These are phyloP conservation scores for Tholera decimalis DNA, from an alignment of 2,888 invertebrate genomes.

Conservation along the genomic window DNA sequence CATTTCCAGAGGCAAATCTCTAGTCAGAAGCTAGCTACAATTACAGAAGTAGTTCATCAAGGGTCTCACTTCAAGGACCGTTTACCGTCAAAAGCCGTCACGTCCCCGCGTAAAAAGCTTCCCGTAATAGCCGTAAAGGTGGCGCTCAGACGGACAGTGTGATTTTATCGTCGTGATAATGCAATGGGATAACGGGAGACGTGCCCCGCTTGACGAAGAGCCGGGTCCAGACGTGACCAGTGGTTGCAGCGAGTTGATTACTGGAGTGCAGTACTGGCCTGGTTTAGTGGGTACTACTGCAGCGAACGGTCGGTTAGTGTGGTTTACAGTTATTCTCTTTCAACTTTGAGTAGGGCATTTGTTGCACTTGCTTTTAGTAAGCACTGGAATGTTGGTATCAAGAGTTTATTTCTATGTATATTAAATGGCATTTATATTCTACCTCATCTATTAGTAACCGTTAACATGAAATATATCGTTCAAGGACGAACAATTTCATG, in stretches of 20 bases:
- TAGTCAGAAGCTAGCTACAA: neutral
- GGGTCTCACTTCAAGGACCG: conserved; percentile 15
- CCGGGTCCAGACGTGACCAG: conserved; percentile 52
- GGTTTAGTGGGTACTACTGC: conserved; percentile 26
- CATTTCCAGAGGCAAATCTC: neutral
- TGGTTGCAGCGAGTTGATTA: conserved; percentile 23
- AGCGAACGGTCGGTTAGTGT: conserved; percentile 3
- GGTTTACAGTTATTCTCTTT: conserved; percentile 26
- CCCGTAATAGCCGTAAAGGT: conserved; percentile 49
- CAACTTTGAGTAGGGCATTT: conserved; percentile 2
- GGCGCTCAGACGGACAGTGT: conserved; percentile 55
- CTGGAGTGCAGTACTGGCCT: conserved; percentile 17
- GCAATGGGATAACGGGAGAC: conserved; percentile 50
- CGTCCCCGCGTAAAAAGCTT: conserved; percentile 54
- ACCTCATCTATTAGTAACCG: neutral
- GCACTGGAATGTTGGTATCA: neutral
- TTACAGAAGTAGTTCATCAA: conserved; percentile 13
- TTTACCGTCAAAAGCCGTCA: conserved; percentile 48
- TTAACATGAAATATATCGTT: neutral
- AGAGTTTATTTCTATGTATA: no score
- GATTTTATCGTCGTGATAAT: conserved; percentile 65
- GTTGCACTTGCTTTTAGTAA: conserved; percentile 1
- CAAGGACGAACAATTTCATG: neutral
- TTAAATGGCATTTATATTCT: no score
- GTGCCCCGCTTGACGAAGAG: conserved; percentile 50